phyloP scores from a whole-genome alignment of 2,113 vertebrate species.

The Myotis brandtii region DNA sequence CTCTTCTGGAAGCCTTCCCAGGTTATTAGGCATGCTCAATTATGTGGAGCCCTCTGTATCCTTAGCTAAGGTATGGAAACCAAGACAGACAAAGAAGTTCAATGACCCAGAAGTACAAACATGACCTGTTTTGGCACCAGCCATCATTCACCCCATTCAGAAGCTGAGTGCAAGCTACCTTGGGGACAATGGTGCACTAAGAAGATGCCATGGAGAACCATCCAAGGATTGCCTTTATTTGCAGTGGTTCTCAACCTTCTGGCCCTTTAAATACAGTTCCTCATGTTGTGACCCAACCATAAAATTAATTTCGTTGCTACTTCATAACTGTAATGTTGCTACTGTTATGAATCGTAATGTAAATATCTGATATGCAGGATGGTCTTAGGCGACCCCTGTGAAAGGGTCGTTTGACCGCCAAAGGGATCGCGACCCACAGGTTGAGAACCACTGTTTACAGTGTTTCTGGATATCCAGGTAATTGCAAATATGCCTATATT shows the following conservation, averaged over 20 bases:
- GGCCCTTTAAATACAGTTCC: no score
- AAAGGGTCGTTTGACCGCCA: no score
- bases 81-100: neutral
- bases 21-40: conserved; percentile 10
- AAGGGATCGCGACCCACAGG: no score
- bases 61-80: neutral
- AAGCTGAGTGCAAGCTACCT: neutral
- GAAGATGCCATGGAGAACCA: neutral
- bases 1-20: neutral
- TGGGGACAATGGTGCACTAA: neutral
- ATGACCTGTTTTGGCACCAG: neutral
- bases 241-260: no score
- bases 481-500: neutral
- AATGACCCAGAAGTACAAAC: neutral
- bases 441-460: neutral
- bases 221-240: neutral
- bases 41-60: neutral
- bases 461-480: neutral
- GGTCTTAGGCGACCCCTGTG: no score
- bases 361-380: no score
- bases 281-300: no score
- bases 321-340: no score
- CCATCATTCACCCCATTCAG: neutral
- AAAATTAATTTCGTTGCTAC: no score
- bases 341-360: no score